Evolutionary conservation across 1,140 invertebrate species (phyloP), one percentile per base, ranked within the genome.

Genomic region (Diplogasteroides magnus): DNA sequence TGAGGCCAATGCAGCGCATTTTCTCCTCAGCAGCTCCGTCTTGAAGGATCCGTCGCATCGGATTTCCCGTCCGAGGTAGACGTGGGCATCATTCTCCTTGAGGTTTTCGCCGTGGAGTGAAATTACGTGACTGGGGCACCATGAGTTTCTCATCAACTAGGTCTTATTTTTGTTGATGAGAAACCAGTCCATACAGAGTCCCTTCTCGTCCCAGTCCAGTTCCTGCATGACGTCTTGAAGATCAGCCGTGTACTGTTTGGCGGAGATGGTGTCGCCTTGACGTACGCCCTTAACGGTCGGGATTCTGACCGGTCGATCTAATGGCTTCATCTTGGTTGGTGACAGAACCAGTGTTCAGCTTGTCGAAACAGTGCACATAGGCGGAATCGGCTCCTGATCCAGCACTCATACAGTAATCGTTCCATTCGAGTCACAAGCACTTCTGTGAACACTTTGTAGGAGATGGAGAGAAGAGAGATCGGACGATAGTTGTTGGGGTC

Each of bases 401-500:
- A 19, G 19, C 6, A 11, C 6, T 19, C 37, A 11, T 19, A 19
- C 37, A 48, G 37, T 48, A 48, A 48, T 48, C 37, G 37, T 48
- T 23, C 19, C 37, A 64, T 64, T 26, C 37, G 6, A 19, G n/a
- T 29, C 11, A 26, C 37, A 25, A 66, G 37, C n/a, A 66, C 37
- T 14, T 59, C 26, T 3, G 64, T 66, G 48, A 66, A 58, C 26
- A 61, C 6, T 25, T 66, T 66, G 57, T 66, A 66, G 2, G 29
- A 14, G 14, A 26, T n/a, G 32, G 64, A 66, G 19, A 66, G 37
- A n/a, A 66, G 32, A 31, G 48, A 25, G 64, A 66, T 66, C 2
- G 32, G 64, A 6, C 64, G 64, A 31, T 66, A 66, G 57, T 66
- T 66, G 19, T 56, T 58, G 23, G 59, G 15, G n/a, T 66, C 48